phyloP scores from a whole-genome alignment of 2,888 invertebrate genomes.

The Andrena minutula region DNA sequence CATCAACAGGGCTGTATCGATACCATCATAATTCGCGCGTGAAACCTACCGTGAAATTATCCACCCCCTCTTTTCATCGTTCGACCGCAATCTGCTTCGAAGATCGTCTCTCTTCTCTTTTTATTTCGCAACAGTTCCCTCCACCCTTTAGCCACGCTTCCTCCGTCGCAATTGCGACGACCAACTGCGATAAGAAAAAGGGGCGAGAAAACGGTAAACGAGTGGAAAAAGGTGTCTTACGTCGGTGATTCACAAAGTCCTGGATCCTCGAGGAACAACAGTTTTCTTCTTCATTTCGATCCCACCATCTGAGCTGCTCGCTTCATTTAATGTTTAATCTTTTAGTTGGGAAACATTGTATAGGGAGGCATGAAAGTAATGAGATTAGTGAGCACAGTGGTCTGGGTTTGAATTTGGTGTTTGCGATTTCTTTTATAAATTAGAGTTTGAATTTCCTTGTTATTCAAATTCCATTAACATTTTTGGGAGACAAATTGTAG shows the following conservation, averaged over 20 bases:
- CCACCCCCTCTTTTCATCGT: constrained; percentile 10
- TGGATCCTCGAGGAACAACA: not conserved
- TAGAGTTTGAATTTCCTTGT: too few species aligned
- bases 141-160: not conserved
- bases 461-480: too few species aligned
- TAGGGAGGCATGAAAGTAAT: too few species aligned
- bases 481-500: too few species aligned
- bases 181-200: not conserved
- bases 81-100: constrained; percentile 17
- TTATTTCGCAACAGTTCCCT: constrained; percentile 4
- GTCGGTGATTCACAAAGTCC: not conserved
- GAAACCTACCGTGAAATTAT: constrained; percentile 59
- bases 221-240: not conserved
- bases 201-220: constrained; percentile 8
- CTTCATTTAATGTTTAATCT: not conserved
- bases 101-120: constrained; percentile 6
- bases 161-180: not conserved
- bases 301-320: not conserved
- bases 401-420: too few species aligned
- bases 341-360: too few species aligned
- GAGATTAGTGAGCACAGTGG: too few species aligned
- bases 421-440: too few species aligned
- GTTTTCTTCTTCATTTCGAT: not conserved
- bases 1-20: constrained; percentile 34
- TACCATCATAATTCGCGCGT: constrained; percentile 41